These are phyloP conservation scores for Ophion obscuratus DNA, from an alignment of 2,888 invertebrate genomes.

Conservation along the genomic window DNA sequence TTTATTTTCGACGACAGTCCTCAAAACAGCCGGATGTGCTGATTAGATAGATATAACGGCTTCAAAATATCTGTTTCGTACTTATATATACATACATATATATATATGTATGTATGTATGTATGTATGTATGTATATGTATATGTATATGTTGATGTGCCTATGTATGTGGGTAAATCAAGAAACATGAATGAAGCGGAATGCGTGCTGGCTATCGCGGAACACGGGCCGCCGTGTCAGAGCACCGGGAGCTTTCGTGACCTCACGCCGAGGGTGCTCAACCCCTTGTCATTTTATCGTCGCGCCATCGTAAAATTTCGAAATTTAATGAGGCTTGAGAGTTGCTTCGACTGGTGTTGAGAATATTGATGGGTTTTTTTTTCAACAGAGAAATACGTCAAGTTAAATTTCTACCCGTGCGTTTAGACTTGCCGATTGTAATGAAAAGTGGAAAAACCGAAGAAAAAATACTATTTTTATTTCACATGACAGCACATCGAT, in stretches of 20 bases:
- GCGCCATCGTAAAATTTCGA: conserved; percentile 11
- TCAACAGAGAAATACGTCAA: too few species aligned
- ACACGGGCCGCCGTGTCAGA: conserved; percentile 75
- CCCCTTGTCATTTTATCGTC: conserved; percentile 49
- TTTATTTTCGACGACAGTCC: too few species aligned
- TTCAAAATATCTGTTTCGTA: too few species aligned
- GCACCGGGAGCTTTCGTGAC: conserved; percentile 78
- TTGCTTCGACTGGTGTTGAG: too few species aligned
- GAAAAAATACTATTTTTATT: too few species aligned
- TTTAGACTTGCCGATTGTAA: too few species aligned
- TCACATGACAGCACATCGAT: too few species aligned
- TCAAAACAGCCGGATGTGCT: too few species aligned
- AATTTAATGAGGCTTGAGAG: background rate
- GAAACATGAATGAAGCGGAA: conserved; percentile 83
- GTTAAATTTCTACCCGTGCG: too few species aligned
- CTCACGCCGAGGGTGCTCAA: conserved; percentile 80
- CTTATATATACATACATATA: background rate
- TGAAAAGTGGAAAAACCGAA: too few species aligned
- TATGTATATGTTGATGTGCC: background rate
- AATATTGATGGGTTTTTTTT: background rate
- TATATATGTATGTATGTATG: background rate
- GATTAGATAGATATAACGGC: too few species aligned
- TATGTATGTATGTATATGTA: too few species aligned
- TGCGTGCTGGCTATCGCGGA: conserved; percentile 82
- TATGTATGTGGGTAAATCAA: conserved; percentile 71